A percentile compares a stretch with the other conserved stretches of the same genome.
These are phyloP conservation scores for human DNA, from an alignment of 2,113 vertebrate species.

Conservation along the genomic window GRCh38 chr3:85950001-85950500, in stretches of 20 bases:
- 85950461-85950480: not conserved
- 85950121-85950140: not conserved
- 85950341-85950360: constrained; percentile 47
- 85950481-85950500: constrained; percentile 5
- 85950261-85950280: constrained; percentile 43
- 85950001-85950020: not conserved
- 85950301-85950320: constrained; percentile 40
- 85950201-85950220: constrained; percentile 43
- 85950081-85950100: not conserved
- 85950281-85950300: constrained; percentile 38
- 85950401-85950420: constrained; percentile 26
- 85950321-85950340: constrained; percentile 30
- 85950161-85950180: not conserved
- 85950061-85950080: not conserved
- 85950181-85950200: not conserved
- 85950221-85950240: constrained; percentile 43
- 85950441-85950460: constrained; percentile 8
- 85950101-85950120: constrained; percentile 3
- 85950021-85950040: not conserved
- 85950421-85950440: constrained; percentile 44
- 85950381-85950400: not conserved
- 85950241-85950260: not conserved
- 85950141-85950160: not conserved
- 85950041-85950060: not conserved
- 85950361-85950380: constrained; percentile 11